Percentiles rank a stretch among this genome's conserved stretches.
Conservation (phyloP, 1,140 invertebrate species). For the Zaprionus ornatus region DNA sequence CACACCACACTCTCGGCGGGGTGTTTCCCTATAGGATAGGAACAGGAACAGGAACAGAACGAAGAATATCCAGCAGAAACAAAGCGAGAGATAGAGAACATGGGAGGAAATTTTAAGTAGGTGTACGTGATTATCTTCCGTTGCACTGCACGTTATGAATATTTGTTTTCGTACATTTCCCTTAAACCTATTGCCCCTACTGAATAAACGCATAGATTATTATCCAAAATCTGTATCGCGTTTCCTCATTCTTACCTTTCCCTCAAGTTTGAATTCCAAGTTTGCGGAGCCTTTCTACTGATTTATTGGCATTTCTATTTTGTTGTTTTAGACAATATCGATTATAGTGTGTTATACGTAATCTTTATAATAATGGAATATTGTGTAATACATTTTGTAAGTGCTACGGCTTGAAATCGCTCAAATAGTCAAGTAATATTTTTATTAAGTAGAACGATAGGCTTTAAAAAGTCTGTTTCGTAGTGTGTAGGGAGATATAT, state of each 20-base stretch:
- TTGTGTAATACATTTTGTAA: constrained; percentile 46
- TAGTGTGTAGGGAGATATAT: constrained; percentile 6
- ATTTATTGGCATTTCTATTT: constrained; percentile 40
- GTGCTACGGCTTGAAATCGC: constrained; percentile 49
- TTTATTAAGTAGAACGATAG: constrained; percentile 27
- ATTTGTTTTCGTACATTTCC: no score
- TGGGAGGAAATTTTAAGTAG: no score
- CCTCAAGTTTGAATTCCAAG: not conserved
- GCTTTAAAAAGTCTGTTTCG: constrained; percentile 24
- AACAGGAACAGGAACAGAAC: no score
- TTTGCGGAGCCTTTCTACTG: constrained; percentile 37
- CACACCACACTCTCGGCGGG: no score
- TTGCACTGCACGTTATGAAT: no score
- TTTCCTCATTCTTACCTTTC: no score
- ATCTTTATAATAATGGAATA: constrained; percentile 62
- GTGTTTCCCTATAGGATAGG: no score
- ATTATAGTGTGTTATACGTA: constrained; percentile 23
- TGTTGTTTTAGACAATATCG: not conserved
- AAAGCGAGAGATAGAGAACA: constrained; percentile 38
- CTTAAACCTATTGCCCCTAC: no score
- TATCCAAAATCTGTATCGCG: no score
- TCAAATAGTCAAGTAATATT: constrained; percentile 41
- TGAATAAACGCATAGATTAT: no score
- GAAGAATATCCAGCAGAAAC: constrained; percentile 35
- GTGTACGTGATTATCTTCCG: no score